Percentiles rank a stretch among this genome's conserved stretches.
Conservation (phyloP, 1,140 invertebrate species). For the Metaphire vulgaris region DNA sequence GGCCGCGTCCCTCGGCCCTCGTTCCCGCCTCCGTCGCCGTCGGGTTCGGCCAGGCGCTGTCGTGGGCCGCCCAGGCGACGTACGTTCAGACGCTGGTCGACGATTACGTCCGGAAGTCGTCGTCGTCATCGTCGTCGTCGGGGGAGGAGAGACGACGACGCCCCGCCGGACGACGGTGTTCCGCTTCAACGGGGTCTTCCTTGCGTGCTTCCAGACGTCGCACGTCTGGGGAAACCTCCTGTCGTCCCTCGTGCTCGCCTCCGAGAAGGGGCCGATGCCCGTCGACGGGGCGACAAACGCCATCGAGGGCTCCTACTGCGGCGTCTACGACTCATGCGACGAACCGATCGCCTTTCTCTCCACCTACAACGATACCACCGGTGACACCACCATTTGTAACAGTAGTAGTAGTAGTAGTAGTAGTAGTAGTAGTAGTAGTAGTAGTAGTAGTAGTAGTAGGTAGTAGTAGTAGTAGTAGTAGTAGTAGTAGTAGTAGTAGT, state of each 20-base stretch:
- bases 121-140: constrained; percentile 40
- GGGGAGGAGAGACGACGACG: constrained; percentile 36
- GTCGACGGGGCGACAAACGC: neutral
- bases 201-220: constrained; percentile 52
- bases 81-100: constrained; percentile 48
- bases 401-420: neutral
- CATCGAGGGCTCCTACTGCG: neutral
- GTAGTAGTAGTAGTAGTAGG: neutral
- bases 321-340: neutral
- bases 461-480: too few species aligned
- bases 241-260: constrained; percentile 41
- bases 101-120: constrained; percentile 40
- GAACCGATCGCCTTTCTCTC: too few species aligned
- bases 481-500: too few species aligned
- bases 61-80: constrained; percentile 47
- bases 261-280: neutral
- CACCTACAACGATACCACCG: too few species aligned
- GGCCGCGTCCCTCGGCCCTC: constrained; percentile 46
- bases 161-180: constrained; percentile 43
- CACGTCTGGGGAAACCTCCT: constrained; percentile 51
- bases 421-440: neutral
- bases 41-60: constrained; percentile 47
- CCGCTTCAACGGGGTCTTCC: constrained; percentile 49
- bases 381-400: too few species aligned
- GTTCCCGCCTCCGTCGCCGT: constrained; percentile 46